Base-by-base conservation (phyloP, 2,113 vertebrate genomes). In the Lepidiolamprologus cunningtoni region DNA sequence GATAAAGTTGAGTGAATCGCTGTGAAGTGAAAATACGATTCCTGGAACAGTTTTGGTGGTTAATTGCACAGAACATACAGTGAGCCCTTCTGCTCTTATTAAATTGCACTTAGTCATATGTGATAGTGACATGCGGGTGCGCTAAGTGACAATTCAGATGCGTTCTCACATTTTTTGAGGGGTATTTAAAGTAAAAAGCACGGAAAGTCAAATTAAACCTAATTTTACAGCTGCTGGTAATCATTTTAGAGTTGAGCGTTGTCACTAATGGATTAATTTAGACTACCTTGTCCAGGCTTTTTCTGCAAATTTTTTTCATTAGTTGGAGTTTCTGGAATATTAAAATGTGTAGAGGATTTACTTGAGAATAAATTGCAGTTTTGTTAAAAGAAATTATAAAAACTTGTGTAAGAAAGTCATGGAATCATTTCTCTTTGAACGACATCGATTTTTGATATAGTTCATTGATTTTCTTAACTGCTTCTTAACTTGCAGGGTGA, bases 11-110 rank as follows among this genome's bases (percentile, higher is more conserved):
- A 91, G 66, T 55, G 78, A 87, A 88, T 90, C 31, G 26, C 58
- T 50, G 71, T 4, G 13, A 89, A 84, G 66, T 86, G 81, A 89
- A 93, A 88, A 86, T 80, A 71, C 7, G 83, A 63, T 88, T 92
- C 87, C 81, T 79, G 89, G 87, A 93, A 89, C 89, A 80, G 76
- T 87, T 90, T 90, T 93, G 83, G 92, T 92, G 90, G 90, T 89
- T 89, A 94, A 14, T 71, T 9, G 79, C 57, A 80, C 45, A 81
- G 52, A 82, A 73, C 31, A 21, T 40, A 80, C 2, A 83, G 55
- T 28, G 61, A 47, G 78, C 33, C 79, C 52, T 85, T 92, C 88
- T 83, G 71, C 40, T 87, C 63, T 33, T 21, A 82, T 94, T 80
- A 87, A 87, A 87, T 28, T 52, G 3, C 23, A 61, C 82, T 71